Conservation (phyloP, 2,888 invertebrate genomes). For the Teinopalpus imperialis region DNA sequence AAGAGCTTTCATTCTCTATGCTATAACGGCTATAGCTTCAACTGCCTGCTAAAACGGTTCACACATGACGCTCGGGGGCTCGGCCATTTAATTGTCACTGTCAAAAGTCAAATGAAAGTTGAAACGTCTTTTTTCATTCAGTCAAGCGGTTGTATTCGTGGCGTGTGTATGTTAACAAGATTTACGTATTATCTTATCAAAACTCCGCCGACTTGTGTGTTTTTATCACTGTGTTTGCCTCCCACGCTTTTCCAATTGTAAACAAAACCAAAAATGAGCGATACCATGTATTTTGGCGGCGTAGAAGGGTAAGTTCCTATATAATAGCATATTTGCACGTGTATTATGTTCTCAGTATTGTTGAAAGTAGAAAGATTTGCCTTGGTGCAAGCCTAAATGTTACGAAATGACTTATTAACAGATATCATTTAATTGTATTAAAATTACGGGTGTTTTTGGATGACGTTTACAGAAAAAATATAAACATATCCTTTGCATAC, state of each 20-base stretch:
- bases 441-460: too few species aligned
- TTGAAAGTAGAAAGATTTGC: constrained; percentile 70
- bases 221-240: constrained; percentile 30
- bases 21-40: too few species aligned
- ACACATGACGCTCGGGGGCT: constrained; percentile 9
- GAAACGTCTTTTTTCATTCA: constrained; percentile 29
- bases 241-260: constrained; percentile 31
- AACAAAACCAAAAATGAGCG: constrained; percentile 36
- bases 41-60: too few species aligned
- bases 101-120: constrained; percentile 1
- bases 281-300: constrained; percentile 62
- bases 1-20: too few species aligned
- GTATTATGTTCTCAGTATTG: constrained; percentile 31
- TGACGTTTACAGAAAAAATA: background rate
- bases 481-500: background rate
- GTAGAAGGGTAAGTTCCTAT: constrained; percentile 65
- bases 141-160: constrained; percentile 48
- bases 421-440: constrained; percentile 10
- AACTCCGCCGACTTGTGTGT: constrained; percentile 31
- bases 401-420: constrained; percentile 38
- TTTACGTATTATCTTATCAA: constrained; percentile 31
- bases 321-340: constrained; percentile 26
- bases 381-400: constrained; percentile 60
- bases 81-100: constrained; percentile 13
- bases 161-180: constrained; percentile 33